phyloP scores from a whole-genome alignment of 1,140 invertebrate species.

The Aphelenchoides avenae region DNA sequence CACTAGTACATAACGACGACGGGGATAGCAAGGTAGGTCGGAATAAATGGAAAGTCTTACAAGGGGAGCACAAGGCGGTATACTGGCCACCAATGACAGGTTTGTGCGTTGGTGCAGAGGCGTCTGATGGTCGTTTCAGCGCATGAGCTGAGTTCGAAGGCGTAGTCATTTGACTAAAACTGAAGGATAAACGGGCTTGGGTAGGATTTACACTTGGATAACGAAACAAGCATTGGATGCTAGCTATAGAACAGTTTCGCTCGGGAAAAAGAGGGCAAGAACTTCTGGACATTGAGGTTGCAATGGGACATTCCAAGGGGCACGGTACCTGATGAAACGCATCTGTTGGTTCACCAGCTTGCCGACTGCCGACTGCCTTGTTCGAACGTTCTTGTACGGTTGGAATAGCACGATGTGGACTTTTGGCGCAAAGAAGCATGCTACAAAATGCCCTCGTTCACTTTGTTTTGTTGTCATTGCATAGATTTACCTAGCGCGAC shows the following conservation, averaged over 20 bases:
- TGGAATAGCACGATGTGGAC: constrained; percentile 69
- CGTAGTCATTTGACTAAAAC: constrained; percentile 29
- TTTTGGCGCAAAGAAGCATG: constrained; percentile 67
- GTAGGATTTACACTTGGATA: background rate
- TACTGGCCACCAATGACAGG: too few species aligned
- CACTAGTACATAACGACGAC: constrained; percentile 2
- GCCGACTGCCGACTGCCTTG: constrained; percentile 57
- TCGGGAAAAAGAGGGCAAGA: background rate
- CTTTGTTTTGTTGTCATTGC: too few species aligned
- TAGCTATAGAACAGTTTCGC: background rate
- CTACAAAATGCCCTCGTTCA: too few species aligned
- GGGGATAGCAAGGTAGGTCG: constrained; percentile 2
- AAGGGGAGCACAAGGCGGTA: too few species aligned
- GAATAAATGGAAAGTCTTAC: constrained; percentile 25
- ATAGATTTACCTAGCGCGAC: constrained; percentile 64
- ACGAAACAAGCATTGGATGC: background rate
- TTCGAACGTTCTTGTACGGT: constrained; percentile 68
- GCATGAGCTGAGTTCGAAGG: constrained; percentile 12
- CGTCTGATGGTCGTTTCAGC: constrained; percentile 15
- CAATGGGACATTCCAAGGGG: constrained; percentile 1
- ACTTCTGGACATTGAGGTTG: constrained; percentile 1
- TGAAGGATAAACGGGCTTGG: background rate
- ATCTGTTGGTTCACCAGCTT: constrained; percentile 59
- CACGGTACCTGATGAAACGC: constrained; percentile 57
- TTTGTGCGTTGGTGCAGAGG: too few species aligned